phyloP scores from a whole-genome alignment of 1,140 invertebrate species.

The Lordiphosa stackelbergi region DNA sequence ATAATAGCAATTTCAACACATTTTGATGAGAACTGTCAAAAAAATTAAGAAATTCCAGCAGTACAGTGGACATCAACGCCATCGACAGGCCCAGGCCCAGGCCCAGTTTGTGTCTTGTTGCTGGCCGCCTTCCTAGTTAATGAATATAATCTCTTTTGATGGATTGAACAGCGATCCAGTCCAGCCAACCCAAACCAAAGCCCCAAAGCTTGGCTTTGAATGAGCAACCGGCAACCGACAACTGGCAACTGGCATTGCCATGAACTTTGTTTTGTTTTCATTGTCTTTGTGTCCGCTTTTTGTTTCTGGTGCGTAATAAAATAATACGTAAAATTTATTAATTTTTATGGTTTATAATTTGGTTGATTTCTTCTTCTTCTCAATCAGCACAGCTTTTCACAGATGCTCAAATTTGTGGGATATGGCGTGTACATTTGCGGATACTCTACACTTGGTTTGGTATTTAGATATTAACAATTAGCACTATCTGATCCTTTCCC shows the following conservation, averaged over 20 bases:
- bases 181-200: conserved; percentile 19
- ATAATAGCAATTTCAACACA: conserved; percentile 69
- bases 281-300: conserved; percentile 47
- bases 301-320: conserved; percentile 56
- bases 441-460: conserved; percentile 36
- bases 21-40: conserved; percentile 73
- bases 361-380: conserved; percentile 40
- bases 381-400: conserved; percentile 41
- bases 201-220: conserved; percentile 35
- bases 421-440: conserved; percentile 1
- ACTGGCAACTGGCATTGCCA: conserved; percentile 46
- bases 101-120: conserved; percentile 20
- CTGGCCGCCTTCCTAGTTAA: conserved; percentile 57
- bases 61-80: conserved; percentile 47
- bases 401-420: conserved; percentile 17
- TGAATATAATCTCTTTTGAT: conserved; percentile 74
- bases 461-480: conserved; percentile 21
- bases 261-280: conserved; percentile 51
- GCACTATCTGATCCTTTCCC: conserved; percentile 60
- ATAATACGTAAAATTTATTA: conserved; percentile 67
- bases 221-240: conserved; percentile 27
- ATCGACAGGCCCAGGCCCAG: conserved; percentile 13
- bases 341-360: conserved; percentile 67
- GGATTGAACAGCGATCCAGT: conserved; percentile 56
- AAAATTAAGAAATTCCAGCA: conserved; percentile 70